Percentiles rank a stretch among this genome's conserved stretches.
Evolutionary conservation across 2,888 invertebrate genomes (phyloP).

Genomic region (Fabriciana adippe): DNA sequence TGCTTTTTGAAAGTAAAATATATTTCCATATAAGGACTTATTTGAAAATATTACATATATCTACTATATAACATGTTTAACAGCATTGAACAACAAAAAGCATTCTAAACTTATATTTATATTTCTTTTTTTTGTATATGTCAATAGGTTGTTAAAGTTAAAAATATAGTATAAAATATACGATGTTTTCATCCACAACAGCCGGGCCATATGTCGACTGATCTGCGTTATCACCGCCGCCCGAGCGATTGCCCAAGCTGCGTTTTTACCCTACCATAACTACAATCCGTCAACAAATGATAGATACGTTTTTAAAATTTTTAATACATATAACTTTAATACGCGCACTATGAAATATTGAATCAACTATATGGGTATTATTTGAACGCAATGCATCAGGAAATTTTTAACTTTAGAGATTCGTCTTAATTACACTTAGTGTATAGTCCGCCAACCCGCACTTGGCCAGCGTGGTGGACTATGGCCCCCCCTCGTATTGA

Average conservation of each 20-base stretch:
- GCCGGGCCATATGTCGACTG: constrained; percentile 38
- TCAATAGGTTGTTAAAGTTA: no score
- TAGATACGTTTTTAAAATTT: constrained; percentile 51
- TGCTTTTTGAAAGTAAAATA: no score
- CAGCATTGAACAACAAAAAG: no score
- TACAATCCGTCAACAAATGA: constrained; percentile 50
- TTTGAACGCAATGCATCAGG: neutral
- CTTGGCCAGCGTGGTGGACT: no score
- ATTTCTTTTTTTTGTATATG: no score
- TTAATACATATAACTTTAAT: constrained; percentile 42
- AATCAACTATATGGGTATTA: neutral
- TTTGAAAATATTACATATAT: no score
- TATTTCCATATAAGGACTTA: no score
- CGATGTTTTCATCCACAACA: constrained; percentile 41
- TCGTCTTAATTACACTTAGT: no score
- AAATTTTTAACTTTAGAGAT: neutral
- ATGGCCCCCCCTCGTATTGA: no score
- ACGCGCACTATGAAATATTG: neutral
- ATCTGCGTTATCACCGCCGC: constrained; percentile 44
- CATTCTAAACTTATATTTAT: no score
- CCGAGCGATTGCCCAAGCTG: constrained; percentile 49
- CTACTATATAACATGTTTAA: no score
- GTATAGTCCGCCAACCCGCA: no score
- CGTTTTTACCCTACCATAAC: constrained; percentile 59
- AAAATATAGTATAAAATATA: constrained; percentile 25